These are phyloP conservation scores for Oreochromis niloticus DNA, from an alignment of 2,113 vertebrate species.

Conservation along the genomic window DNA sequence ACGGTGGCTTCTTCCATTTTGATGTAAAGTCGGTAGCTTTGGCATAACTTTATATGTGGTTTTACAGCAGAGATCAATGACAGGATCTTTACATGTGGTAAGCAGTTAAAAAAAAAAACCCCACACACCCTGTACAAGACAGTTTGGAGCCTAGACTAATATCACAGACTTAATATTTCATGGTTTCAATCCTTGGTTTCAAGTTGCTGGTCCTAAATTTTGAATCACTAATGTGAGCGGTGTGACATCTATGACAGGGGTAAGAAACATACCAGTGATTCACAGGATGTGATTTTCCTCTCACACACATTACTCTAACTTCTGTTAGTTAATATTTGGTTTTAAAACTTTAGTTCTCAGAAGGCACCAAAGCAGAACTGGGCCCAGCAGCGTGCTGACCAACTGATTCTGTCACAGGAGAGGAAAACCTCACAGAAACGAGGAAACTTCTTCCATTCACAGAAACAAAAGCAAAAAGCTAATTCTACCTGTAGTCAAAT, in stretches of 20 bases:
- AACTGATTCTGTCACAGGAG: background rate
- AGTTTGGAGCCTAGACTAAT: background rate
- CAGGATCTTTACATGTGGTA: background rate
- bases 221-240: background rate
- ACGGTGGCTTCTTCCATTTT: background rate
- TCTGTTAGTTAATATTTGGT: background rate
- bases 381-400: background rate
- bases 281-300: background rate
- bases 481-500: background rate
- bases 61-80: background rate
- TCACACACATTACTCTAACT: background rate
- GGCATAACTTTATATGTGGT: background rate
- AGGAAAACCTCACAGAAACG: background rate
- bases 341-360: background rate
- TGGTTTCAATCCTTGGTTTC: background rate
- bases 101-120: background rate
- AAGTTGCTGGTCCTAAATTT: background rate
- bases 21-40: background rate
- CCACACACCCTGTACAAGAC: background rate
- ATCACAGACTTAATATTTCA: background rate
- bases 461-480: background rate
- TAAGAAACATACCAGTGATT: background rate
- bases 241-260: background rate
- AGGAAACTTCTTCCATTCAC: background rate
- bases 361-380: background rate